Percentiles rank a stretch among this genome's conserved stretches.
Conservation (phyloP, 2,888 invertebrate species). For the Oscheius onirici region DNA sequence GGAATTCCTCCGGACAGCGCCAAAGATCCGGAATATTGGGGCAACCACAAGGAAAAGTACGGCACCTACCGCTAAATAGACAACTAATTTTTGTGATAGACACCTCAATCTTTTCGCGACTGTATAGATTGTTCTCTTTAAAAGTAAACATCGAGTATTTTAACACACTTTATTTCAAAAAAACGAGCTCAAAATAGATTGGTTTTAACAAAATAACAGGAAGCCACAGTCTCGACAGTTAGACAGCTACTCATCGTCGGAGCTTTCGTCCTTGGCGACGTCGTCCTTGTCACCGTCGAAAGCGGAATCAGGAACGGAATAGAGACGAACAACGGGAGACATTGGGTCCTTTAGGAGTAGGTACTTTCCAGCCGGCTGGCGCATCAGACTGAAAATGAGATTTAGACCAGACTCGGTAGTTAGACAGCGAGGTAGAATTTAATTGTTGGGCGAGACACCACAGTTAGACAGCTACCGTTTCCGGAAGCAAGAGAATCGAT, state of each 20-base stretch:
- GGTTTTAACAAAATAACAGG: neutral
- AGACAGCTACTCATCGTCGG: slow-evolving; percentile 74
- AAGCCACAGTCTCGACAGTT: no score
- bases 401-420: neutral
- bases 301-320: slow-evolving; percentile 97
- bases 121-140: no score
- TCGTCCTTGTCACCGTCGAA: slow-evolving; percentile 91
- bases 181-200: no score
- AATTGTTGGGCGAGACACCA: no score
- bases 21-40: slow-evolving; percentile 71
- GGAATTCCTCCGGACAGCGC: slow-evolving; percentile 70
- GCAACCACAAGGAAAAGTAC: slow-evolving; percentile 61
- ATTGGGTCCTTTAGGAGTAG: slow-evolving; percentile 66
- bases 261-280: slow-evolving; percentile 86
- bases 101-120: neutral
- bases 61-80: slow-evolving; percentile 62
- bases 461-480: no score
- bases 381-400: slow-evolving; percentile 55
- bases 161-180: no score
- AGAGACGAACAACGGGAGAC: slow-evolving; percentile 90
- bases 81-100: neutral
- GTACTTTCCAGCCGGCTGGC: slow-evolving; percentile 67
- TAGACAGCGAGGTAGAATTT: no score
- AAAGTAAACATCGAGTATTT: no score
- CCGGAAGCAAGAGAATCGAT: no score